Evolutionary conservation across 2,113 vertebrate genomes (phyloP).

Genomic region (Heterochromis multidens): DNA sequence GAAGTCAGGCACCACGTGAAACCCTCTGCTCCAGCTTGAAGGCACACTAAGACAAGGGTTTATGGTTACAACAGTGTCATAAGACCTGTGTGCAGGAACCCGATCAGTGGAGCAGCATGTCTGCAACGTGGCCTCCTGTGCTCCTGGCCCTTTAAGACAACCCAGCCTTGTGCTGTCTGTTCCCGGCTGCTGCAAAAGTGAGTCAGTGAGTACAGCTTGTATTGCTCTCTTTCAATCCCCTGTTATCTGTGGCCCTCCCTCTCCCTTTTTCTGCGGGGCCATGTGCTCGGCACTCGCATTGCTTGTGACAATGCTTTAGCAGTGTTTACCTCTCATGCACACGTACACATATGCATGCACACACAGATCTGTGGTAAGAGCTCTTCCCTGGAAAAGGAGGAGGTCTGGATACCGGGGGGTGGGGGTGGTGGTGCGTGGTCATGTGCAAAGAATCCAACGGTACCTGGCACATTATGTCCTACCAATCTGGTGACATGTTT

Average conservation of each 20-base stretch:
- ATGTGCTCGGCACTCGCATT: slow-evolving; percentile 72
- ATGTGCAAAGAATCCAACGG: slow-evolving; percentile 39
- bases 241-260: slow-evolving; percentile 29
- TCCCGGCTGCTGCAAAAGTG: slow-evolving; percentile 62
- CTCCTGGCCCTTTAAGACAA: slow-evolving; percentile 69
- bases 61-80: slow-evolving; percentile 56
- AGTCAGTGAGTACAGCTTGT: slow-evolving; percentile 69
- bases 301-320: slow-evolving; percentile 35
- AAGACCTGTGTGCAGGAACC: slow-evolving; percentile 45
- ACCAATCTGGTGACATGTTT: slow-evolving; percentile 39
- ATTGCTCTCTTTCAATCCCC: slow-evolving; percentile 48
- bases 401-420: not conserved
- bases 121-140: slow-evolving; percentile 61
- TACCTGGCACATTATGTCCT: slow-evolving; percentile 22
- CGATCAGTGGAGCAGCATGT: slow-evolving; percentile 42
- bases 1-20: slow-evolving; percentile 38
- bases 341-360: not conserved
- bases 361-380: not conserved
- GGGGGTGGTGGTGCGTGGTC: not conserved
- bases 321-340: slow-evolving; percentile 63
- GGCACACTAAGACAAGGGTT: slow-evolving; percentile 44
- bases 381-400: not conserved
- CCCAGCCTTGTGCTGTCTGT: slow-evolving; percentile 40
- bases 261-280: slow-evolving; percentile 47
- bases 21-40: slow-evolving; percentile 26